Evolutionary conservation across 2,113 vertebrate genomes (phyloP).

Genomic region (Bos indicus): DNA sequence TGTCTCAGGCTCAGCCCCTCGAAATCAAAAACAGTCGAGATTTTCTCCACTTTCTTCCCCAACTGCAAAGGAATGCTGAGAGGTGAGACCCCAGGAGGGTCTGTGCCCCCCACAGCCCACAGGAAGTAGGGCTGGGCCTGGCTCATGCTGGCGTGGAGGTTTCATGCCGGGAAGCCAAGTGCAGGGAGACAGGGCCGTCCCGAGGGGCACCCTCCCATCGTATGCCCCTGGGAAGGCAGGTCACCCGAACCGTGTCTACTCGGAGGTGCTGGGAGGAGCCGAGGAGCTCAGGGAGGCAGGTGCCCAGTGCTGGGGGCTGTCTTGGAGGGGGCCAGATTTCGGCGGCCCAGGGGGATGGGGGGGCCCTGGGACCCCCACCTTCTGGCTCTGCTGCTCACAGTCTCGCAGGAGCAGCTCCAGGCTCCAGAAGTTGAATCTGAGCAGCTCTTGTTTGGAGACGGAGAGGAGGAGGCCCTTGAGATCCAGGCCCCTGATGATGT

Average conservation of each 20-base stretch:
- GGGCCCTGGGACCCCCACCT: conserved; percentile 70
- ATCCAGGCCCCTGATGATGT: conserved; percentile 87
- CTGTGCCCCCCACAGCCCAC: not conserved
- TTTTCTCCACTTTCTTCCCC: not conserved
- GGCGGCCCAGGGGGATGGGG: not conserved
- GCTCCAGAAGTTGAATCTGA: conserved; percentile 89
- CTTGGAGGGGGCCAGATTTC: not conserved
- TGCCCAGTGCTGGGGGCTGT: not conserved
- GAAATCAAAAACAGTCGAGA: not conserved
- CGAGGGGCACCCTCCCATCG: not conserved
- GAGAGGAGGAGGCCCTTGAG: conserved; percentile 90
- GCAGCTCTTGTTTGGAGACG: conserved; percentile 88
- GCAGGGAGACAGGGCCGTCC: not conserved
- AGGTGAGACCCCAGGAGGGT: not conserved
- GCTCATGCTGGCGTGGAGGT: not conserved
- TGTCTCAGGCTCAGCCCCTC: not conserved
- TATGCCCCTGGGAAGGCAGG: not conserved
- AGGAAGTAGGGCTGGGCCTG: not conserved
- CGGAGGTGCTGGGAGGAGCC: not conserved
- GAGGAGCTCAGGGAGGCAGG: not conserved
- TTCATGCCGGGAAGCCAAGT: not conserved
- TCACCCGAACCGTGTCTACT: not conserved
- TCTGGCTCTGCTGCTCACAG: conserved; percentile 82
- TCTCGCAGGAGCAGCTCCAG: conserved; percentile 84
- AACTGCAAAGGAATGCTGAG: not conserved